Percentiles rank a stretch among this genome's conserved stretches.
These are phyloP conservation scores for Corydoras maculifer DNA, from an alignment of 2,113 vertebrate genomes.

Conservation along the genomic window DNA sequence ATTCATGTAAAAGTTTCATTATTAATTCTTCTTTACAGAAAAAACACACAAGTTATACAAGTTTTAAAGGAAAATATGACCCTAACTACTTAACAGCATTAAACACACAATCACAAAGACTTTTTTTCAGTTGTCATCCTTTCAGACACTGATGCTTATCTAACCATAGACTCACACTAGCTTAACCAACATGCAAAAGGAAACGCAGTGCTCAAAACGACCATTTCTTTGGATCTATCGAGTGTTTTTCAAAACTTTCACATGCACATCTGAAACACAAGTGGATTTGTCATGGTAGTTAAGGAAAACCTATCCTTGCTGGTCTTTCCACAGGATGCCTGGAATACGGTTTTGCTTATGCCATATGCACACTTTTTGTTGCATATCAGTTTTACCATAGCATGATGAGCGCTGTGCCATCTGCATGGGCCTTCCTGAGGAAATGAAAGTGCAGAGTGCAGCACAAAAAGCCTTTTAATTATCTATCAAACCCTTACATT, in stretches of 20 bases:
- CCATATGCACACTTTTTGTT: background rate
- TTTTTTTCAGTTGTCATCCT: too few relatives aligned
- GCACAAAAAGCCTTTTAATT: background rate
- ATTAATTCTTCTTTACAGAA: too few relatives aligned
- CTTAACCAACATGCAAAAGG: background rate
- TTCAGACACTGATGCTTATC: too few relatives aligned
- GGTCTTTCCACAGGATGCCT: conserved; percentile 39
- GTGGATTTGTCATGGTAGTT: background rate
- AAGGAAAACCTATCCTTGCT: conserved; percentile 7
- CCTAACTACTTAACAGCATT: too few relatives aligned
- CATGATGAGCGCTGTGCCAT: background rate
- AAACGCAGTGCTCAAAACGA: too few relatives aligned
- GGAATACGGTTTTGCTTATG: background rate
- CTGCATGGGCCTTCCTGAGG: conserved; percentile 29
- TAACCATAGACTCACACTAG: too few relatives aligned
- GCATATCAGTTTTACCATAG: background rate
- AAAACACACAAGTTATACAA: too few relatives aligned
- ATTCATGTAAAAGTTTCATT: too few relatives aligned
- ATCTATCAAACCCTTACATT: background rate
- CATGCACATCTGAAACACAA: background rate
- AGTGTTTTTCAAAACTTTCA: background rate
- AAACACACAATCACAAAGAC: too few relatives aligned
- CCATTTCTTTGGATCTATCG: background rate
- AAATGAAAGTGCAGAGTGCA: conserved; percentile 16
- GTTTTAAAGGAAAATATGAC: too few relatives aligned